Evolutionary conservation across 2,888 invertebrate genomes (phyloP), one percentile per base, ranked within the genome.

Genomic region (Perdita meconis): DNA sequence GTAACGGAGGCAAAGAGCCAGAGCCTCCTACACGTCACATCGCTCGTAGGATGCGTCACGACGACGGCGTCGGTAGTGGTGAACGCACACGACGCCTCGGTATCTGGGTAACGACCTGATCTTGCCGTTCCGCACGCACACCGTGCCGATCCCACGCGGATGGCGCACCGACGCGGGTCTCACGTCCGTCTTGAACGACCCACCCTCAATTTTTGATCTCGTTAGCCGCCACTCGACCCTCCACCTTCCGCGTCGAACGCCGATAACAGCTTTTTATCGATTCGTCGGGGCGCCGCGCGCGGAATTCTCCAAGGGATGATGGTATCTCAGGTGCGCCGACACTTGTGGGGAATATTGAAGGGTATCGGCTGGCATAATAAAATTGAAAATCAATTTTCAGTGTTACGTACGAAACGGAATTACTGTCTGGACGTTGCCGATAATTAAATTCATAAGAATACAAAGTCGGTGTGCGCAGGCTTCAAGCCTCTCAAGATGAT

Each of bases 81-180:
- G 78, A 86, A 83, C 87, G 87, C 83, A 84, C 82, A 83, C 83
- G 85, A 82, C 72, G 82, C 67, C 78, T 59, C 44, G 72, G 72
- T 88, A 87, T 88, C 88, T 88, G 86, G 86, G 85, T 88, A 89
- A 87, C 87, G 88, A 89, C 86, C 88, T 77, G 87, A 75, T 82
- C 86, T 77, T 72, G 81, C 70, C 78, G 80, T 78, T 82, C 56
- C 72, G 65, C 83, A 87, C 86, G 84, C 88, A 80, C 65, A 74
- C 84, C 13, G 47, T 13, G 67, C 69, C 60, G 88, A 89, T 89
- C 89, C 90, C 89, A 90, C 90, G 90, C 90, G 82, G 71, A 83
- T 74, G 79, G 67, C 68, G 76, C 88, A 82, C 80, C 82, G 73
- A 84, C 82, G 69, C 65, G 57, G 69, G 10, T 73, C 74, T 83